Percentiles rank a stretch among this genome's conserved stretches.
phyloP scores from a whole-genome alignment of 2,888 invertebrate species.

The Gastrophysa polygoni region DNA sequence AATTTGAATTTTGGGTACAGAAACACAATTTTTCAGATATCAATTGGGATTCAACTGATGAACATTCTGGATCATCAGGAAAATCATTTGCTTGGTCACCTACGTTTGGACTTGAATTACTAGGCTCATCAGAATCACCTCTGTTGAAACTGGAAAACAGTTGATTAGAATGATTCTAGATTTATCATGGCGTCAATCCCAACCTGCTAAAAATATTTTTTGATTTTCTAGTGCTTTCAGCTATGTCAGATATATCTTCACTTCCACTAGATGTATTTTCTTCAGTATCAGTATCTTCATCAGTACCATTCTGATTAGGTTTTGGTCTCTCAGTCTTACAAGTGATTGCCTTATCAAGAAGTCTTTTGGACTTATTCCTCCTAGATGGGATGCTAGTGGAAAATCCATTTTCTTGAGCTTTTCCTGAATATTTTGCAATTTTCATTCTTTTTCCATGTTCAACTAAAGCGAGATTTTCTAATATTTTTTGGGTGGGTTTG shows the following conservation, averaged over 20 bases:
- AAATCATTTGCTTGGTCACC: slow-evolving; percentile 43
- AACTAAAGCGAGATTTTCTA: slow-evolving; percentile 66
- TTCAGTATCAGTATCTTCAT: slow-evolving; percentile 43
- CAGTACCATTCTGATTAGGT: slow-evolving; percentile 22
- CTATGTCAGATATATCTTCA: slow-evolving; percentile 25
- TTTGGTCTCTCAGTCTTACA: too few species aligned
- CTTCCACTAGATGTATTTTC: slow-evolving; percentile 28
- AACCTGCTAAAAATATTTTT: slow-evolving; percentile 46
- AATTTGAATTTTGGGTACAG: slow-evolving; percentile 48
- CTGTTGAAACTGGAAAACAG: slow-evolving; percentile 8
- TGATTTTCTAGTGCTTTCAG: slow-evolving; percentile 44
- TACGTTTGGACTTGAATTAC: slow-evolving; percentile 27
- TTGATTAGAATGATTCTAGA: too few species aligned
- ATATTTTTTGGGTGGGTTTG: slow-evolving; percentile 71
- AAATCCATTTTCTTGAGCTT: slow-evolving; percentile 20
- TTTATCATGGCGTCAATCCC: slow-evolving; percentile 2
- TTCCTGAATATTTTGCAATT: slow-evolving; percentile 14
- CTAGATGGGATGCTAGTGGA: slow-evolving; percentile 28
- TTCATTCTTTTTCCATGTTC: slow-evolving; percentile 43
- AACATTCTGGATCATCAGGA: slow-evolving; percentile 44
- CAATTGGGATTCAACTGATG: slow-evolving; percentile 40
- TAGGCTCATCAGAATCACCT: slow-evolving; percentile 26
- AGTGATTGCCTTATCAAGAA: slow-evolving; percentile 41
- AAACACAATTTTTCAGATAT: slow-evolving; percentile 49
- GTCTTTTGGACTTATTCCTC: slow-evolving; percentile 36